Evolutionary conservation across 2,797 vertebrate species (phyloP).

Genomic region (Falco columbarius): DNA sequence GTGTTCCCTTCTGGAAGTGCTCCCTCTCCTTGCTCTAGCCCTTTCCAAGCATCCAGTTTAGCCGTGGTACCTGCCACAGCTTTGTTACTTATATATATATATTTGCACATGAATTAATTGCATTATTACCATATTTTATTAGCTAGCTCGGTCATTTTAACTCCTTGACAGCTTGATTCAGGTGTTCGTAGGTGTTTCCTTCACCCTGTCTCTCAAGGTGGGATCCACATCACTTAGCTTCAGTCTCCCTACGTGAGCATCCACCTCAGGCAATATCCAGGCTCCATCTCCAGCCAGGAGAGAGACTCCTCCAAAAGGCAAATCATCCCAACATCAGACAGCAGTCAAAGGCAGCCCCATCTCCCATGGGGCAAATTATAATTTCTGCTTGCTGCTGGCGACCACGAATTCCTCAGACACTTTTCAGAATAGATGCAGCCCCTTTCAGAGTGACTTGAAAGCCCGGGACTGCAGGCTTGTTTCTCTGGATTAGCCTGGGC

Average conservation of each 20-base stretch:
- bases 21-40: neutral
- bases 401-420: neutral
- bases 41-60: neutral
- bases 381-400: neutral
- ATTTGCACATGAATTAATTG: neutral
- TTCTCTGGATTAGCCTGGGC: neutral
- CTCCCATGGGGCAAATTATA: neutral
- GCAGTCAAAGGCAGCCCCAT: neutral
- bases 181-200: neutral
- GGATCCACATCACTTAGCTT: neutral
- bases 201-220: neutral
- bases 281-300: neutral
- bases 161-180: neutral
- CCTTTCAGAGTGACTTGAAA: neutral
- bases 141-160: neutral
- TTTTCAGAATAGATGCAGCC: neutral
- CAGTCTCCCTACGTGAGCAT: rapidly evolving
- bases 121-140: rapidly evolving
- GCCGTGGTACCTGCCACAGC: neutral
- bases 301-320: neutral
- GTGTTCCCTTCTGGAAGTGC: neutral
- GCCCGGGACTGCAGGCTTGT: neutral
- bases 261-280: neutral
- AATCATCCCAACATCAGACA: neutral
- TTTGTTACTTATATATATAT: neutral